Conservation (phyloP, 2,888 invertebrate species). For the Meganola albula region DNA sequence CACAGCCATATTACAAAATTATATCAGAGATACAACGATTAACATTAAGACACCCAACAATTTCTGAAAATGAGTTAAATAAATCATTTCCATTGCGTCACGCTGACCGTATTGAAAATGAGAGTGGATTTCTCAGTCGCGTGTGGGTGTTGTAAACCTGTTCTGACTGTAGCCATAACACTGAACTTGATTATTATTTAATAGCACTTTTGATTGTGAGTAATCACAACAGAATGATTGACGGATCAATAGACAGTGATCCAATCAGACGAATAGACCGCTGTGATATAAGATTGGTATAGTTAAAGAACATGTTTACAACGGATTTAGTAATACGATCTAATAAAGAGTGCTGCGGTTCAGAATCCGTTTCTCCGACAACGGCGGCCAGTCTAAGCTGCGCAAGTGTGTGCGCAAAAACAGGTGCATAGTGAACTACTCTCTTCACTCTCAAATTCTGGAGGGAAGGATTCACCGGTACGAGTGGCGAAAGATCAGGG, state of each 20-base stretch:
- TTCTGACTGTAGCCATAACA: slow-evolving; percentile 18
- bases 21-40: too few relatives aligned
- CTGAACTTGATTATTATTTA: slow-evolving; percentile 22
- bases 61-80: slow-evolving; percentile 23
- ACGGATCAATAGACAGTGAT: slow-evolving; percentile 14
- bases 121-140: slow-evolving; percentile 28
- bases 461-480: too few relatives aligned
- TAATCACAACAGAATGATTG: slow-evolving; percentile 20
- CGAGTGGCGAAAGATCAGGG: too few relatives aligned
- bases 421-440: too few relatives aligned
- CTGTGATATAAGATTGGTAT: slow-evolving; percentile 14
- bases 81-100: slow-evolving; percentile 24
- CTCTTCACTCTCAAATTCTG: too few relatives aligned
- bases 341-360: too few relatives aligned
- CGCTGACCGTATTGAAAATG: slow-evolving; percentile 24
- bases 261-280: slow-evolving; percentile 12
- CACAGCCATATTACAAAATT: too few relatives aligned
- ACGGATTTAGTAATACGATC: too few relatives aligned
- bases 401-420: too few relatives aligned
- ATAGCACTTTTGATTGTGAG: slow-evolving; percentile 22
- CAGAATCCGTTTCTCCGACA: too few relatives aligned
- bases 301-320: too few relatives aligned
- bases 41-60: slow-evolving; percentile 18
- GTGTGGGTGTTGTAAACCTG: slow-evolving; percentile 31
- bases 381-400: too few relatives aligned